Conservation (phyloP, 2,113 vertebrate species). For the Pseudonaja textilis region DNA sequence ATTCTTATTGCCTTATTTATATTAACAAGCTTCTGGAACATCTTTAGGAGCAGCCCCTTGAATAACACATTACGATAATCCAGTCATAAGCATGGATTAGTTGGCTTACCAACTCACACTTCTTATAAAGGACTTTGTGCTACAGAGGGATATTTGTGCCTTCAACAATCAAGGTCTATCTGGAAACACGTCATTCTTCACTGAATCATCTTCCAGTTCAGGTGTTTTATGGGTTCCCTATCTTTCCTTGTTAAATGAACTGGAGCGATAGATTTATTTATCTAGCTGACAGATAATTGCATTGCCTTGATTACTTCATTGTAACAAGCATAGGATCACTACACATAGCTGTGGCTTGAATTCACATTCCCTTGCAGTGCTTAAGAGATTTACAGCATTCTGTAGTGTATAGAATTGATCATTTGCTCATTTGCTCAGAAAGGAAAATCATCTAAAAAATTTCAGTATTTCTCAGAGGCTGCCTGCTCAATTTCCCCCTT, state of each 20-base stretch:
- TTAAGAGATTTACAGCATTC: neutral
- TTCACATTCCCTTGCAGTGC: neutral
- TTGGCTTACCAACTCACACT: neutral
- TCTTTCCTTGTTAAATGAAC: neutral
- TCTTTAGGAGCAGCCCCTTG: neutral
- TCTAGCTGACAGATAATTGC: conserved; percentile 16
- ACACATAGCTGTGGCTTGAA: neutral
- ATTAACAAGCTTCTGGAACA: neutral
- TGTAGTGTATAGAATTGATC: neutral
- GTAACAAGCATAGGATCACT: neutral
- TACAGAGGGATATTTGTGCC: neutral
- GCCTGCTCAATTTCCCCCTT: neutral
- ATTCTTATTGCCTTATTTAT: neutral
- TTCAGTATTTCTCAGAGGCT: neutral
- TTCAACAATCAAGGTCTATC: neutral
- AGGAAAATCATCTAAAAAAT: neutral
- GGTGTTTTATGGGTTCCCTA: neutral
- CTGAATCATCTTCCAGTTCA: neutral
- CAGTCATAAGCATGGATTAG: neutral
- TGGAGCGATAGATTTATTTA: neutral
- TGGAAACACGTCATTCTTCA: neutral
- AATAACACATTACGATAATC: neutral
- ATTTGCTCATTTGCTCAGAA: neutral
- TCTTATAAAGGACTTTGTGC: neutral
- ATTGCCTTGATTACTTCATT: neutral